phyloP scores from a whole-genome alignment of 2,113 vertebrate species.

The Pituophis catenifer region DNA sequence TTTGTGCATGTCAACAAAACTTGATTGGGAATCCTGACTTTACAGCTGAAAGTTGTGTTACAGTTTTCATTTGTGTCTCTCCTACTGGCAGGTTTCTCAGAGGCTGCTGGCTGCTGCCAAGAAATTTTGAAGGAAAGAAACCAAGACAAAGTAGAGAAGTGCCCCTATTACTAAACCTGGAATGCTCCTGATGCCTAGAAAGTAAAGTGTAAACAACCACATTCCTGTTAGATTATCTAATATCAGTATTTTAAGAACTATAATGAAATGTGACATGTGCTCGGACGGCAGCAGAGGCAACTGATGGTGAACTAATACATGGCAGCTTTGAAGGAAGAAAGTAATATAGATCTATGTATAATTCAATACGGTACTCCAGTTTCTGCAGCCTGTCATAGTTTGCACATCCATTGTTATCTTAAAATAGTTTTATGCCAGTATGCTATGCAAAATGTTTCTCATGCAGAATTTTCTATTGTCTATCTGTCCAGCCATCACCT shows the following conservation, averaged over 20 bases:
- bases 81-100: background rate
- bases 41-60: background rate
- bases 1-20: background rate
- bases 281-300: background rate
- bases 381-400: background rate
- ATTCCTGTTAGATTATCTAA: background rate
- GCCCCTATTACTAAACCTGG: background rate
- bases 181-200: background rate
- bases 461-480: background rate
- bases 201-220: background rate
- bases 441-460: background rate
- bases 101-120: background rate
- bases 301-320: background rate
- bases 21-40: background rate
- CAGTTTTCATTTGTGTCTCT: background rate
- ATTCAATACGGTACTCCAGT: background rate
- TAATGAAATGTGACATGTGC: background rate
- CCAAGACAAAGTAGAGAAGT: background rate
- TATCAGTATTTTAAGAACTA: background rate
- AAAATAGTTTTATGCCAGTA: background rate
- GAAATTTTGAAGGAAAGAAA: background rate
- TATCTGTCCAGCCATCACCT: background rate
- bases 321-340: background rate
- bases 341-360: background rate
- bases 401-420: background rate